Evolutionary conservation across 2,113 vertebrate genomes (phyloP).

Genomic region (Marmota flaviventris): DNA sequence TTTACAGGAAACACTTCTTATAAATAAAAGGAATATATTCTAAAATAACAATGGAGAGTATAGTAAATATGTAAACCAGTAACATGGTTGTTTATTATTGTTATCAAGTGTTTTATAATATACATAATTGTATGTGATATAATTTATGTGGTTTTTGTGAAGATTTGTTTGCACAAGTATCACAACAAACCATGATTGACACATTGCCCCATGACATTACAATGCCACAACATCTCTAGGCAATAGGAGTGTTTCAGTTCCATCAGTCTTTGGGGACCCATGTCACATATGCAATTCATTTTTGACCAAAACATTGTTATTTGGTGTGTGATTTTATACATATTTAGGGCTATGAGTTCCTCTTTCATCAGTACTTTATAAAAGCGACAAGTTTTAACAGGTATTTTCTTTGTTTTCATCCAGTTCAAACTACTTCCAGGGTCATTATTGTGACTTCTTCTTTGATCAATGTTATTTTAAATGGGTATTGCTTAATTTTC

Average conservation of each 20-base stretch:
- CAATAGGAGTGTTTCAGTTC: not conserved
- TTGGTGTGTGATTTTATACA: not conserved
- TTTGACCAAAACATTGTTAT: not conserved
- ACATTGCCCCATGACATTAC: not conserved
- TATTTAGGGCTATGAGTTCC: not conserved
- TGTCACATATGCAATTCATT: not conserved
- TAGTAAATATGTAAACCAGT: not conserved
- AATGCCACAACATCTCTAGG: not conserved
- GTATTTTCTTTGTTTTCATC: not conserved
- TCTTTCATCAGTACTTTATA: not conserved
- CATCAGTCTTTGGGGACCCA: not conserved
- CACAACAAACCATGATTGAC: not conserved
- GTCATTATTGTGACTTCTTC: too few species aligned
- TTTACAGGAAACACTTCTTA: not conserved
- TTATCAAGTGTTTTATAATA: too few species aligned
- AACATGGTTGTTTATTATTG: not conserved
- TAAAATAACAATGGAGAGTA: too few species aligned
- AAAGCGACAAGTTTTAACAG: not conserved
- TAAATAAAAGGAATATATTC: not conserved
- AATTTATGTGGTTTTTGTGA: not conserved
- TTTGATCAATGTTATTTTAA: too few species aligned
- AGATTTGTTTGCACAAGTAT: not conserved
- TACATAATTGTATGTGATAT: not conserved
- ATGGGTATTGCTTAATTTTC: too few species aligned
- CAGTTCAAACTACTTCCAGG: too few species aligned